Conservation (phyloP, 2,888 invertebrate species). For the Polymixis flavicincta region DNA sequence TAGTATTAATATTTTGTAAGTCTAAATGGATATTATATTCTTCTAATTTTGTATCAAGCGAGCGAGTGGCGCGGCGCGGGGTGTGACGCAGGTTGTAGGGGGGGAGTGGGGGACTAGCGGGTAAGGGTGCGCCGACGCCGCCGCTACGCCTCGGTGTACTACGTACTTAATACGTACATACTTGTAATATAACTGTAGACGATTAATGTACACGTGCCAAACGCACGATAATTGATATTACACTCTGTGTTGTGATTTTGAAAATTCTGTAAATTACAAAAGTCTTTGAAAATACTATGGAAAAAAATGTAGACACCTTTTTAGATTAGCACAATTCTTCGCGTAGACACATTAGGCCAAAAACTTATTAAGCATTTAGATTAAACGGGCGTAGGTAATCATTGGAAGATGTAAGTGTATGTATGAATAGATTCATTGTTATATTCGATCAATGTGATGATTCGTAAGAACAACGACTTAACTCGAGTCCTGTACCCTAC, state of each 20-base stretch:
- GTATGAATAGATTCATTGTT: slow-evolving; percentile 87
- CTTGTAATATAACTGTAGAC: slow-evolving; percentile 83
- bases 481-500: slow-evolving; percentile 79
- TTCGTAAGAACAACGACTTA: slow-evolving; percentile 88
- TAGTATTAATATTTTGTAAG: slow-evolving; percentile 88
- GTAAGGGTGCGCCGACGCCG: slow-evolving; percentile 53
- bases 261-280: slow-evolving; percentile 90
- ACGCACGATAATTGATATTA: slow-evolving; percentile 90
- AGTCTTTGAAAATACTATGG: slow-evolving; percentile 84
- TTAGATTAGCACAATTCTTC: slow-evolving; percentile 91
- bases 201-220: slow-evolving; percentile 85
- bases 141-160: slow-evolving; percentile 68
- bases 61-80: slow-evolving; percentile 71
- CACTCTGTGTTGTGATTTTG: slow-evolving; percentile 91
- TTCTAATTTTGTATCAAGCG: slow-evolving; percentile 90
- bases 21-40: slow-evolving; percentile 90
- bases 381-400: slow-evolving; percentile 85
- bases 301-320: slow-evolving; percentile 87
- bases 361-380: slow-evolving; percentile 87
- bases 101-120: slow-evolving; percentile 37
- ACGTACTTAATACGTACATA: slow-evolving; percentile 81
- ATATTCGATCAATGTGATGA: slow-evolving; percentile 88
- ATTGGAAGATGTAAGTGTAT: slow-evolving; percentile 85
- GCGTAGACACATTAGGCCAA: slow-evolving; percentile 89
- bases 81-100: slow-evolving; percentile 69